Evolutionary conservation across 2,797 vertebrate species (phyloP).

Genomic region (Microtus californicus): DNA sequence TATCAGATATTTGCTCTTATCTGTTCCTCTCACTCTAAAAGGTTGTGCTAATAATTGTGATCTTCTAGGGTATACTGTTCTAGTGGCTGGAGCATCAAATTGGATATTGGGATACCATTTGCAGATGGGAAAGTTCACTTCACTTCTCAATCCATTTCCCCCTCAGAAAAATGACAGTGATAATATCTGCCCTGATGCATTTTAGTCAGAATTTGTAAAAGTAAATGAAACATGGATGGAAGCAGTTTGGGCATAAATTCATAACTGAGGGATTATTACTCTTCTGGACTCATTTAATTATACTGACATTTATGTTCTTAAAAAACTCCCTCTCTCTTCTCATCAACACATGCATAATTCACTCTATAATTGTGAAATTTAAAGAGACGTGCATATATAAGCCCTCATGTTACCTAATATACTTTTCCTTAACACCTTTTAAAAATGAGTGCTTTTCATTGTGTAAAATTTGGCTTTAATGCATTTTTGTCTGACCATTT

Average conservation of each 20-base stretch:
- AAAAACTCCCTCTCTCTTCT: neutral
- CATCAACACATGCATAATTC: slow-evolving; percentile 12
- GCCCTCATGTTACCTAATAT: slow-evolving; percentile 13
- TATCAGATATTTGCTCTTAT: slow-evolving; percentile 67
- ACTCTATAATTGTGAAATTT: slow-evolving; percentile 42
- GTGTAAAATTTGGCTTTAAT: slow-evolving; percentile 50
- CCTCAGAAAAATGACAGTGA: slow-evolving; percentile 66
- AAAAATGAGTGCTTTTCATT: neutral
- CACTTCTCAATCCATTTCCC: slow-evolving; percentile 67
- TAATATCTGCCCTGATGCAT: slow-evolving; percentile 63
- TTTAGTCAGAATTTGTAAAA: slow-evolving; percentile 60
- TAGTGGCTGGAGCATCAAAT: slow-evolving; percentile 50
- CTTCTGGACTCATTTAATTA: slow-evolving; percentile 50
- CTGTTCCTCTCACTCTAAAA: slow-evolving; percentile 46
- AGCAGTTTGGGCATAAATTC: slow-evolving; percentile 65
- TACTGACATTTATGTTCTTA: slow-evolving; percentile 25
- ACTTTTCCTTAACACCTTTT: neutral
- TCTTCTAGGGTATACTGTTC: slow-evolving; percentile 49
- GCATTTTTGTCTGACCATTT: neutral
- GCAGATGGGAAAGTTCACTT: slow-evolving; percentile 51
- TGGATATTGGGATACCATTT: slow-evolving; percentile 49
- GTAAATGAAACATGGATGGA: slow-evolving; percentile 59
- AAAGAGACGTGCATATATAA: slow-evolving; percentile 33
- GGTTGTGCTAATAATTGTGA: slow-evolving; percentile 64
- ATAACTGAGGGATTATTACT: slow-evolving; percentile 58